Percentiles rank a stretch among this genome's conserved stretches.
Evolutionary conservation across 30 jellyfish, hydroid and myxozoan genomes (phyloP).

Genomic region (Hydra vulgaris): DNA sequence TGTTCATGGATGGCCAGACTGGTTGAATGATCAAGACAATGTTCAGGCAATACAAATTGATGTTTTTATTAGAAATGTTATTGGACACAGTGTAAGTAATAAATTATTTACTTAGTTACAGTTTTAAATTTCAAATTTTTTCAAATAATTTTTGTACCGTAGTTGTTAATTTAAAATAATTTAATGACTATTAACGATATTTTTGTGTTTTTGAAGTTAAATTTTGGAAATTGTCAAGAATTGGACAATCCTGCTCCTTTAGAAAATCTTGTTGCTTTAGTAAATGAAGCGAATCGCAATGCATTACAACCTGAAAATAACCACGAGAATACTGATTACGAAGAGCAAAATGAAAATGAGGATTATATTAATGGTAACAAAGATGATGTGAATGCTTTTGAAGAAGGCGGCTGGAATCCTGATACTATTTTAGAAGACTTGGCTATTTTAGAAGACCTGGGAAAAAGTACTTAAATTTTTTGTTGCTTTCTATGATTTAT

Average conservation of each 20-base stretch:
- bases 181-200: too few species aligned
- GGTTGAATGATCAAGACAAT: slow-evolving; percentile 50
- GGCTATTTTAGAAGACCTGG: too few species aligned
- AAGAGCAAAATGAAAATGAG: not conserved
- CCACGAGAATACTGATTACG: not conserved
- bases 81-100: slow-evolving; percentile 21
- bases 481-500: too few species aligned
- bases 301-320: not conserved
- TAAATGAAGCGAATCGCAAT: not conserved
- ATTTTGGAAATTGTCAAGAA: not conserved
- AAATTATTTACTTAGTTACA: too few species aligned
- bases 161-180: too few species aligned
- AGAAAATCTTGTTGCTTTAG: not conserved
- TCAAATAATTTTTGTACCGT: too few species aligned
- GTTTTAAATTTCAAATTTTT: too few species aligned
- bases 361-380: not conserved
- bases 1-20: slow-evolving; percentile 96
- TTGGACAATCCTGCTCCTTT: not conserved
- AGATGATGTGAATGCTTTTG: slow-evolving; percentile 19
- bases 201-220: too few species aligned
- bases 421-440: slow-evolving; percentile 76
- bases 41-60: slow-evolving; percentile 23
- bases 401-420: slow-evolving; percentile 37
- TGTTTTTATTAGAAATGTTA: slow-evolving; percentile 13
- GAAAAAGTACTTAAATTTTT: too few species aligned